Conservation (phyloP, 2,113 vertebrate species). For the Monarcha castaneiventris region DNA sequence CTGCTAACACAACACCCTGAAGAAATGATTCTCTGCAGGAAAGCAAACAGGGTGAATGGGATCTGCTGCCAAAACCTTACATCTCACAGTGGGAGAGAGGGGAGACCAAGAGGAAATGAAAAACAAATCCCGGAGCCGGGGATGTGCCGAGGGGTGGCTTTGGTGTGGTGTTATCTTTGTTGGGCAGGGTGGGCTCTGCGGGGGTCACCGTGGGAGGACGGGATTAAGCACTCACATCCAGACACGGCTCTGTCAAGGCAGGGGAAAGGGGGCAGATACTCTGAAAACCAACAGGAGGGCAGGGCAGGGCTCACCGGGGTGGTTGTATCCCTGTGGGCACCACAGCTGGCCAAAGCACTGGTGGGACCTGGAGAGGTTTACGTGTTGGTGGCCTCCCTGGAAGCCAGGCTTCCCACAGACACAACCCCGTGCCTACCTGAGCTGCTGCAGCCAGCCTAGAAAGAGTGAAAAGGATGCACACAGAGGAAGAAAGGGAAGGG, state of each 20-base stretch:
- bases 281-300: neutral
- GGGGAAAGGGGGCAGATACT: neutral
- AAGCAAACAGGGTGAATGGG: neutral
- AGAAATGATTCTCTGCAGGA: neutral
- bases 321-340: neutral
- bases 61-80: neutral
- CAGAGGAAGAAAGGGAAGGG: neutral
- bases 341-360: neutral
- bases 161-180: fast-evolving
- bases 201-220: neutral
- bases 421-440: fast-evolving
- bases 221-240: neutral
- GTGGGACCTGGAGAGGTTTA: neutral
- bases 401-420: neutral
- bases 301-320: neutral
- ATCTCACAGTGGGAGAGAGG: neutral
- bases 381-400: neutral
- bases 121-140: neutral
- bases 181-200: neutral
- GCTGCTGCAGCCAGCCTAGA: neutral
- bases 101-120: conserved; percentile 58
- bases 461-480: neutral
- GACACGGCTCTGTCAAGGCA: neutral
- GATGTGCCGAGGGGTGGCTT: neutral
- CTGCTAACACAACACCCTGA: neutral